Evolutionary conservation across 1,140 invertebrate species (phyloP).

Genomic region (Nixonia krombeini): DNA sequence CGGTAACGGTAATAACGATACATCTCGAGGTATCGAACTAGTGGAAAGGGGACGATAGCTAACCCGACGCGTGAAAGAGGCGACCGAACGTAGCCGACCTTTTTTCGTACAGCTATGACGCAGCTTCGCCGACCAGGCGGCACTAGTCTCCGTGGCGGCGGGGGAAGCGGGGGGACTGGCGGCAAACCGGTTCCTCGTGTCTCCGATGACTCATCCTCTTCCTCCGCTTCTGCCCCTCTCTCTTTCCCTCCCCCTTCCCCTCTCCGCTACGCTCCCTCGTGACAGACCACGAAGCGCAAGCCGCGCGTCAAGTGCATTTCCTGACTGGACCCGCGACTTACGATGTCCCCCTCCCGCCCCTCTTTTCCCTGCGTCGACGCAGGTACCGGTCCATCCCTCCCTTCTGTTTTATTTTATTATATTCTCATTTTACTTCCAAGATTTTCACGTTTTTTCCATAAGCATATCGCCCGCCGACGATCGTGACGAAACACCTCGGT

Average conservation of each 20-base stretch:
- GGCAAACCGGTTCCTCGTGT: conserved; percentile 68
- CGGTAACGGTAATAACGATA: conserved; percentile 15
- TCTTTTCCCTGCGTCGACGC: background rate
- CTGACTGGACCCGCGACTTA: too few species aligned
- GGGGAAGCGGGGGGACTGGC: conserved; percentile 9
- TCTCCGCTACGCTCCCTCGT: too few species aligned
- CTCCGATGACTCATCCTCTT: conserved; percentile 65
- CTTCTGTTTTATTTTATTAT: background rate
- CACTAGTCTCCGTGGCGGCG: background rate
- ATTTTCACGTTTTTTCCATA: too few species aligned
- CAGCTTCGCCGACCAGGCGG: background rate
- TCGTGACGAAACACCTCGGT: too few species aligned
- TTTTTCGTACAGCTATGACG: conserved; percentile 33
- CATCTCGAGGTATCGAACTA: too few species aligned
- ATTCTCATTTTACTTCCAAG: too few species aligned
- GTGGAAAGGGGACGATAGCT: too few species aligned
- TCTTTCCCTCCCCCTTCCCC: background rate
- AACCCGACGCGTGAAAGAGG: conserved; percentile 50
- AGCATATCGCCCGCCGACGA: too few species aligned
- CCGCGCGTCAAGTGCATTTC: conserved; percentile 68
- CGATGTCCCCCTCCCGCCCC: too few species aligned
- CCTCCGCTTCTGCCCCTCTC: conserved; percentile 46
- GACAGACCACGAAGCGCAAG: too few species aligned
- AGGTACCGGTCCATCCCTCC: background rate
- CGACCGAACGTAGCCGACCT: conserved; percentile 45